Evolutionary conservation across 2,888 invertebrate genomes (phyloP).

Genomic region (Beris chalybata): DNA sequence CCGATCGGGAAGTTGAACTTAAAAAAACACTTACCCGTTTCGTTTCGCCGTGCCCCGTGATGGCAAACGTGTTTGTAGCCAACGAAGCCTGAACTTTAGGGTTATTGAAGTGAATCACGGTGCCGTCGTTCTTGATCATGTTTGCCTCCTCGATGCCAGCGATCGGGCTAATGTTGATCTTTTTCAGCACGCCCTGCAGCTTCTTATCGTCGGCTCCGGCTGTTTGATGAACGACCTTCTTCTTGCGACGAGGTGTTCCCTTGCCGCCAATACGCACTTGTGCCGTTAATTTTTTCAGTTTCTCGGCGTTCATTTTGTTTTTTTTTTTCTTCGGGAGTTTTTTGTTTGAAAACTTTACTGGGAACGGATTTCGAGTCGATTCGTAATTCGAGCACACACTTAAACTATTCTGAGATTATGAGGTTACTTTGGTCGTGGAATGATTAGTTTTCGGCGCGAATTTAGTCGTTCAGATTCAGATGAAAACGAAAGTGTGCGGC

Average conservation of each 20-base stretch:
- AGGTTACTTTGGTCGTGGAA: constrained; percentile 1
- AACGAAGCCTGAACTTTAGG: constrained; percentile 97
- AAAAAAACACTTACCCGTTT: constrained; percentile 64
- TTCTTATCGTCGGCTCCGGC: constrained; percentile 98
- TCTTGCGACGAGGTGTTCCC: constrained; percentile 96
- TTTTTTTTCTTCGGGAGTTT: constrained; percentile 1
- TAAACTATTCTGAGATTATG: too few relatives aligned
- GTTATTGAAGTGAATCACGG: constrained; percentile 97
- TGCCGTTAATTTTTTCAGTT: constrained; percentile 86
- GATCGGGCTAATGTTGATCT: constrained; percentile 92
- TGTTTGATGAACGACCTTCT: constrained; percentile 98
- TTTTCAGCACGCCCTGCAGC: constrained; percentile 92
- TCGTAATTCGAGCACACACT: neutral
- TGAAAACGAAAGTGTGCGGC: constrained; percentile 16
- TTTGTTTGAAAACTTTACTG: neutral
- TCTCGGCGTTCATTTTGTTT: constrained; percentile 56
- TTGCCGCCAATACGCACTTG: constrained; percentile 91
- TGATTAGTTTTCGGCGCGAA: neutral
- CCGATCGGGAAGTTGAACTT: neutral
- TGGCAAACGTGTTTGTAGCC: constrained; percentile 95
- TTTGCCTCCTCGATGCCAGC: constrained; percentile 97
- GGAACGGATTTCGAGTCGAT: neutral
- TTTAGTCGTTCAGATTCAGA: neutral
- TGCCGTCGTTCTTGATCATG: constrained; percentile 98
- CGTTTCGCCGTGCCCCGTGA: constrained; percentile 93